Evolutionary conservation across 2,797 vertebrate species (phyloP).

Genomic region (Rhodeus uyekii): DNA sequence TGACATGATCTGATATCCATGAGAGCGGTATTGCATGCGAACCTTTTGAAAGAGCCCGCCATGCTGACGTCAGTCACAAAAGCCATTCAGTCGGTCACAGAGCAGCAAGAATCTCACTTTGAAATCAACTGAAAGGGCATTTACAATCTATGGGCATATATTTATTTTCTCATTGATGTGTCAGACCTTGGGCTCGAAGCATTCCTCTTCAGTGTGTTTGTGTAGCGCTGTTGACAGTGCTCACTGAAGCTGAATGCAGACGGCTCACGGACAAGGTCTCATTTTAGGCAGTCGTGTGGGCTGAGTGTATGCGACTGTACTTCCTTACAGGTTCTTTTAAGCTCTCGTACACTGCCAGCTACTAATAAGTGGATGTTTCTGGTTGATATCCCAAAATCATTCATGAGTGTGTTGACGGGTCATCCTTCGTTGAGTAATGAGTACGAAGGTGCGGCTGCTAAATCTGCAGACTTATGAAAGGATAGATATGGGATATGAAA

Average conservation of each 20-base stretch:
- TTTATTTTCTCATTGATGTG: slow-evolving; percentile 29
- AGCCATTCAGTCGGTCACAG: slow-evolving; percentile 3
- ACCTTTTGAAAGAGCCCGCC: not conserved
- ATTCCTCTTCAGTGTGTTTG: slow-evolving; percentile 24
- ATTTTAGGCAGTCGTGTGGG: slow-evolving; percentile 32
- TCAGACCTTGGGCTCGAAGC: slow-evolving; percentile 11
- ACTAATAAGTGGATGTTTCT: slow-evolving; percentile 60
- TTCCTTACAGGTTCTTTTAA: slow-evolving; percentile 24
- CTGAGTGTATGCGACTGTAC: slow-evolving; percentile 13
- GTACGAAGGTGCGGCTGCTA: slow-evolving; percentile 45
- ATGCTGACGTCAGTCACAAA: slow-evolving; percentile 10
- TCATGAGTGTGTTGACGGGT: slow-evolving; percentile 54
- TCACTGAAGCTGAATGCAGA: slow-evolving; percentile 48
- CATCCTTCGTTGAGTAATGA: slow-evolving; percentile 38
- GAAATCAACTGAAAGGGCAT: slow-evolving; percentile 14
- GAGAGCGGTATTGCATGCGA: not conserved
- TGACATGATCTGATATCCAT: not conserved
- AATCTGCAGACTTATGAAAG: slow-evolving; percentile 48
- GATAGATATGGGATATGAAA: slow-evolving; percentile 42
- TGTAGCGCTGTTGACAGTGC: slow-evolving; percentile 22
- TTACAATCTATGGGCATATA: slow-evolving; percentile 17
- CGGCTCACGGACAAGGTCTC: slow-evolving; percentile 34
- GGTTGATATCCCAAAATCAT: slow-evolving; percentile 55
- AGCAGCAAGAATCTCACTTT: slow-evolving; percentile 23
- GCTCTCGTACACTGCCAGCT: slow-evolving; percentile 39